These are phyloP conservation scores for Halcyon malimbica DNA, from an alignment of 2,113 vertebrate species.

Conservation along the genomic window DNA sequence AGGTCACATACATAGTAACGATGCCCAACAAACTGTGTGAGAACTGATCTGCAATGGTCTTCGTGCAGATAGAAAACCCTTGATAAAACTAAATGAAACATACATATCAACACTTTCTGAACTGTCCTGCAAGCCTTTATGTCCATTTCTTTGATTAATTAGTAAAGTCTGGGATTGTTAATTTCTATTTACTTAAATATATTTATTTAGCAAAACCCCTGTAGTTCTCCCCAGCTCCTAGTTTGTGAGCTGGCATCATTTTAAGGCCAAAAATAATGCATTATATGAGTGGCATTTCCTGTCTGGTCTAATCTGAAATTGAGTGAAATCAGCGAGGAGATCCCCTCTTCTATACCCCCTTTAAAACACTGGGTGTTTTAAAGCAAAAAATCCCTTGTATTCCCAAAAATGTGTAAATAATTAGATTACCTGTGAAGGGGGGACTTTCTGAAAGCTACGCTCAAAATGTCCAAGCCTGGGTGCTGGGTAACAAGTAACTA, in stretches of 20 bases:
- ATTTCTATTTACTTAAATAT: background rate
- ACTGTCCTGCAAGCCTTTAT: background rate
- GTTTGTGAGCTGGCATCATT: background rate
- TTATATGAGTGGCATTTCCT: background rate
- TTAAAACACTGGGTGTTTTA: background rate
- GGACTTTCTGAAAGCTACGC: background rate
- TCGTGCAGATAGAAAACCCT: background rate
- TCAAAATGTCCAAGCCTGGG: background rate
- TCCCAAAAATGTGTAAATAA: background rate
- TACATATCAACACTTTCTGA: background rate
- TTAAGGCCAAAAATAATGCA: background rate
- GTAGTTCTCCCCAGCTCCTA: background rate
- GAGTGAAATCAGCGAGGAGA: background rate
- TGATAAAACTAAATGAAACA: background rate
- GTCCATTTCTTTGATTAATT: background rate
- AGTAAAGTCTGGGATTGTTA: background rate
- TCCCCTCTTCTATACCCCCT: background rate
- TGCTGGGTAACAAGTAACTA: background rate
- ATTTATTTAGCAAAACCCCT: background rate
- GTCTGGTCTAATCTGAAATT: background rate
- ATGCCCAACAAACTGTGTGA: background rate
- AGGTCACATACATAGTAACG: background rate
- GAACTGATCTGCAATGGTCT: background rate
- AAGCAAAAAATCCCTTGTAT: background rate
- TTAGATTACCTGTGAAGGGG: background rate